Conservation (phyloP, 2,113 vertebrate genomes). For the Eudyptes chrysolophus region DNA sequence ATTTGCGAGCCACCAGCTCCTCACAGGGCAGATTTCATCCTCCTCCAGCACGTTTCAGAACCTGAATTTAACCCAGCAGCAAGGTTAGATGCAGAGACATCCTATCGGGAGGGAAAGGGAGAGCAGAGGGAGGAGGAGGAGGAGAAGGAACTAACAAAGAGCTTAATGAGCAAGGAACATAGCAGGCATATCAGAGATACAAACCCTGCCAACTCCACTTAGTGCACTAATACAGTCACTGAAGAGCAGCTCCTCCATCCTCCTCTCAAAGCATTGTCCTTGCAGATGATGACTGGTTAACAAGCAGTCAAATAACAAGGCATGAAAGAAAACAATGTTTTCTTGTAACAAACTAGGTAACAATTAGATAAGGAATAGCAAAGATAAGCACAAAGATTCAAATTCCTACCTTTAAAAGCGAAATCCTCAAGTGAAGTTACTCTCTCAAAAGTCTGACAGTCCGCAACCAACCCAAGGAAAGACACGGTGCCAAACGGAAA, state of each 20-base stretch:
- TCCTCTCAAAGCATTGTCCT: neutral
- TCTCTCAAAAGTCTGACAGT: neutral
- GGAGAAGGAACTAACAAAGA: neutral
- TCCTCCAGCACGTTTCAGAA: neutral
- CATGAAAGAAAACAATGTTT: neutral
- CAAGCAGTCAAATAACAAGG: neutral
- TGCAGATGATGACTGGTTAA: neutral
- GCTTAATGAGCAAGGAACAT: neutral
- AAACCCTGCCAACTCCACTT: conserved; percentile 15
- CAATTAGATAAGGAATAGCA: neutral
- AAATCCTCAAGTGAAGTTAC: neutral
- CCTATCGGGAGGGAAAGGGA: neutral
- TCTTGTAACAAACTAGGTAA: neutral
- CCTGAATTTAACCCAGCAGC: neutral
- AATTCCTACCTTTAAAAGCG: conserved; percentile 26
- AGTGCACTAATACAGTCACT: neutral
- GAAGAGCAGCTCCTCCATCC: neutral
- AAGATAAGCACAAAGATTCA: neutral
- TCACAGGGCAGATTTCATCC: neutral
- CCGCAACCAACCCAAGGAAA: neutral
- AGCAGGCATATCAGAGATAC: neutral
- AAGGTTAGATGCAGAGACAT: neutral
- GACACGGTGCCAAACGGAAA: neutral
- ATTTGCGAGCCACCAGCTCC: neutral
- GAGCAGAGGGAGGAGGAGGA: neutral